Conservation (phyloP, 2,888 invertebrate genomes). For the Cephus pygmeus region DNA sequence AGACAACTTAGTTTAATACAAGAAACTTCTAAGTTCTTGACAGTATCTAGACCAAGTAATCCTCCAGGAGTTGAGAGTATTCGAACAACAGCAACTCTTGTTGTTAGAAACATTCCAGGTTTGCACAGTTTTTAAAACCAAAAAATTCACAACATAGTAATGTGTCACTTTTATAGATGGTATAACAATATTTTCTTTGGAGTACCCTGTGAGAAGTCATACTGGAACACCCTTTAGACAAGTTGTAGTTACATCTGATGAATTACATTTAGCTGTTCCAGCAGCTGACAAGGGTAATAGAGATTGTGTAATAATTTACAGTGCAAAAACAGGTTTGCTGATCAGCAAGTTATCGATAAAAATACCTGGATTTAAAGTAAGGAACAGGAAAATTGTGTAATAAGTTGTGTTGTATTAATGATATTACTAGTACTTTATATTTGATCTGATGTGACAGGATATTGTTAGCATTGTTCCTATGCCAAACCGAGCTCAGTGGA, state of each 20-base stretch:
- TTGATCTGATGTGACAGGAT: conserved; percentile 69
- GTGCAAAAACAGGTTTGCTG: conserved; percentile 80
- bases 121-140: not conserved
- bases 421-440: conserved; percentile 28
- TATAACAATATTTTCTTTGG: conserved; percentile 81
- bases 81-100: conserved; percentile 75
- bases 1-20: conserved; percentile 81
- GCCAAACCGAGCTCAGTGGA: conserved; percentile 85
- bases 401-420: not conserved
- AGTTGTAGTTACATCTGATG: conserved; percentile 86
- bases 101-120: conserved; percentile 81
- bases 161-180: conserved; percentile 71
- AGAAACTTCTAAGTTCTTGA: conserved; percentile 79
- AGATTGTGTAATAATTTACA: conserved; percentile 87
- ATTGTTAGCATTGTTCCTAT: conserved; percentile 81
- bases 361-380: conserved; percentile 70
- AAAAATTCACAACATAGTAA: not conserved
- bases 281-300: conserved; percentile 85
- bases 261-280: conserved; percentile 79
- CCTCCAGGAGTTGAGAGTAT: conserved; percentile 75
- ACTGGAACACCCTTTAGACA: conserved; percentile 78
- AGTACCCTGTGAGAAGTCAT: conserved; percentile 81
- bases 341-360: conserved; percentile 68
- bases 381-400: not conserved
- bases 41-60: conserved; percentile 77